These are phyloP conservation scores for Drosophila obscura DNA, from an alignment of 1,140 invertebrate genomes.

Conservation along the genomic window DNA sequence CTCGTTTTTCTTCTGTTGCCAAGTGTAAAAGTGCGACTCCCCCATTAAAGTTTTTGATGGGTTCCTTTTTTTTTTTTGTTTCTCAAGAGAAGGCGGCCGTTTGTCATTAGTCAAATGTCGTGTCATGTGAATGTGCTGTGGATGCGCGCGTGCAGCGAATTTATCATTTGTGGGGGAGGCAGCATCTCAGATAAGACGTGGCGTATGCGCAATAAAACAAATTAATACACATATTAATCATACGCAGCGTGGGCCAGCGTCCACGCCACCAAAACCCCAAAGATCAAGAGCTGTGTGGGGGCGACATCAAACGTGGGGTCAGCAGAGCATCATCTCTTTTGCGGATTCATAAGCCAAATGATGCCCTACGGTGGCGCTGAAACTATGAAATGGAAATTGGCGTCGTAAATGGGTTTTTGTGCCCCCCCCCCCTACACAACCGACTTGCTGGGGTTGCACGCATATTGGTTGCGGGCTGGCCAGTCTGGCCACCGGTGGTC, in stretches of 20 bases:
- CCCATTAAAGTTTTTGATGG: constrained; percentile 24
- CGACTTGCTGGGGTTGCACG: background rate
- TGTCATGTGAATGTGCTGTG: constrained; percentile 37
- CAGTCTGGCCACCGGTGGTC: constrained; percentile 16
- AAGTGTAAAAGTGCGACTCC: constrained; percentile 27
- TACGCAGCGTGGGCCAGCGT: constrained; percentile 38
- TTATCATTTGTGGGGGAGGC: constrained; percentile 40
- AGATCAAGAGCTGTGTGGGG: constrained; percentile 13
- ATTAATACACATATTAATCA: constrained; percentile 69
- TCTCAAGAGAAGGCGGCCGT: constrained; percentile 1
- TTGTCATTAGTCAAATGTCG: constrained; percentile 59
- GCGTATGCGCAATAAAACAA: constrained; percentile 60
- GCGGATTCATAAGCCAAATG: constrained; percentile 10
- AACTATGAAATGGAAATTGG: constrained; percentile 37
- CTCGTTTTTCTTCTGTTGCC: constrained; percentile 14
- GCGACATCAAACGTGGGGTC: constrained; percentile 25
- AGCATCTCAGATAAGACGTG: constrained; percentile 41
- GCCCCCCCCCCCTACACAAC: background rate
- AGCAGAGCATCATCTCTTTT: constrained; percentile 11
- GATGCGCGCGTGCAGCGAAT: constrained; percentile 43
- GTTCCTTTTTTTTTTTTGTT: too few species aligned
- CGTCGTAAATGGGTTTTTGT: constrained; percentile 35
- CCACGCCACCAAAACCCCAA: constrained; percentile 27
- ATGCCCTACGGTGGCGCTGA: background rate
- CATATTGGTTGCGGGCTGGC: background rate